Conservation (phyloP, 2,888 invertebrate genomes). For the Athalia circularis region DNA sequence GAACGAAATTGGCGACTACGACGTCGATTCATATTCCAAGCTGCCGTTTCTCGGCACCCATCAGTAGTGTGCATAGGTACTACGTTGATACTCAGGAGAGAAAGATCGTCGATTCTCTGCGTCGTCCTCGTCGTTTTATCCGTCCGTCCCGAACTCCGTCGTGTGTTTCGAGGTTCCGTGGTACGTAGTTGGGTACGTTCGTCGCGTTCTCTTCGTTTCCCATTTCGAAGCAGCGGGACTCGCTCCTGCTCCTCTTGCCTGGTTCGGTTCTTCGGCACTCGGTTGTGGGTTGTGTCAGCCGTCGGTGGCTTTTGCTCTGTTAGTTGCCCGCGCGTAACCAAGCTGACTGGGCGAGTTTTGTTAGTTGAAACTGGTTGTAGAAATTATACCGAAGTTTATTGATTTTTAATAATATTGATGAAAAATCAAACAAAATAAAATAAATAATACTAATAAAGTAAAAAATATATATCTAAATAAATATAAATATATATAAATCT, state of each 20-base stretch:
- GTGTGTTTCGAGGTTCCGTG: constrained; percentile 54
- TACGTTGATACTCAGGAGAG: too few species aligned
- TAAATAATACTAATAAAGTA: too few species aligned
- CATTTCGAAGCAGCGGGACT: not conserved
- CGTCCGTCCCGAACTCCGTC: constrained; percentile 32
- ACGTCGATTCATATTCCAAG: too few species aligned
- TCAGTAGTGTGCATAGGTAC: too few species aligned
- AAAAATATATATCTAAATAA: too few species aligned
- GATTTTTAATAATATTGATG: too few species aligned
- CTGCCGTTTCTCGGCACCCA: too few species aligned
- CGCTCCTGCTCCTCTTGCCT: not conserved
- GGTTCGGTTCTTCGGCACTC: constrained; percentile 10
- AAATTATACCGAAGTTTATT: too few species aligned
- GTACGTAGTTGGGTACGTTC: constrained; percentile 48
- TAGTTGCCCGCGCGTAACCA: constrained; percentile 69
- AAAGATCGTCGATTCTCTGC: not conserved
- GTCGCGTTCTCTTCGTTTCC: constrained; percentile 52
- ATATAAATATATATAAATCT: too few species aligned
- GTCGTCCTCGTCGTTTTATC: not conserved
- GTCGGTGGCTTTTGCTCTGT: constrained; percentile 53
- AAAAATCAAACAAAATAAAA: too few species aligned
- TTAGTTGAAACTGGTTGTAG: not conserved
- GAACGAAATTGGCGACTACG: too few species aligned
- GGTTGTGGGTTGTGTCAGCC: constrained; percentile 53
- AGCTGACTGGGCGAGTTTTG: constrained; percentile 54